Evolutionary conservation across 2,888 invertebrate genomes (phyloP), one percentile per base, ranked within the genome.

Genomic region (Caenorhabditis zanzibari): DNA sequence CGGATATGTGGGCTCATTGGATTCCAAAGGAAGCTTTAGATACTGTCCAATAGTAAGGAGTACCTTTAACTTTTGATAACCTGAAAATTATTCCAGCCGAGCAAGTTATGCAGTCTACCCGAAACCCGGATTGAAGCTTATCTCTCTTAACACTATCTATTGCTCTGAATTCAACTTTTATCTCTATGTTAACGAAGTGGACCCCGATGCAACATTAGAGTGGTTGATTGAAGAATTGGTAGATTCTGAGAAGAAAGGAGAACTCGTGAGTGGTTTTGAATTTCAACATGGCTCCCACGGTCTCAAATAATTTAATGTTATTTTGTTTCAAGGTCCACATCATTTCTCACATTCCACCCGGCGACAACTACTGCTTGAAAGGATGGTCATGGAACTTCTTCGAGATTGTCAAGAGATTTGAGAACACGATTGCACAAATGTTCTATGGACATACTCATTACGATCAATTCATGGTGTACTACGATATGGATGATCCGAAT

Each of bases 391-490:
- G 96, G 86, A 98, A 98, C 93, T 93, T 93, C 82, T 93, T 93
- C 76, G 92, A 92, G 52, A 93, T 94, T 69, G 87, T 93, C 28
- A 93, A 93, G 83, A 85, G 93, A 88, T 93, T 73, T 58, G 83
- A 95, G 32, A 94, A 94, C 41, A 96, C 95, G 28, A 95, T 96
- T 77, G 94, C 94, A 0, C 96, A 95, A 0, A 95, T 96, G 92
- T 96, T 96, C 92, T 96, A 95, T 90, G 96, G 97, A 0, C 97
- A 97, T 92, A 97, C 97, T 2, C 97, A 97, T 94, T 96, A 94
- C 91, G 97, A 97, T 93, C 97, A 97, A 93, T 96, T 97, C 71
- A 86, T 88, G 85, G 88, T 88, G 6, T 89, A 87, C 68, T 90
- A 89, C 76, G 89, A 89, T 63, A 81, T 85, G 72, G 87, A 85